A percentile compares a stretch with the other conserved stretches of the same genome.
phyloP scores from a whole-genome alignment of 1,140 invertebrate genomes.

The Camponotus floridanus region DNA sequence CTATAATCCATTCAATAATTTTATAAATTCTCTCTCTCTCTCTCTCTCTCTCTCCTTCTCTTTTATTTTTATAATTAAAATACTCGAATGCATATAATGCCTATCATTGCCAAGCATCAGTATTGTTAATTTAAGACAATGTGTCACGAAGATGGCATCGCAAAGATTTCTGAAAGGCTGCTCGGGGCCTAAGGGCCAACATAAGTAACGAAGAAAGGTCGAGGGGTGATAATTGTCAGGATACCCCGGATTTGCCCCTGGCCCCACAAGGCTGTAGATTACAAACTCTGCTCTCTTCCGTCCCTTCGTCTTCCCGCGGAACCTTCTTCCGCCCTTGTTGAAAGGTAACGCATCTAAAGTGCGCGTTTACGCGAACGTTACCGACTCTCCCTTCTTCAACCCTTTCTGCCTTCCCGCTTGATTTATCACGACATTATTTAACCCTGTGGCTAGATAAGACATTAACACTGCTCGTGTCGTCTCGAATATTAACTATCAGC shows the following conservation, averaged over 20 bases:
- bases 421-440: slow-evolving; percentile 71
- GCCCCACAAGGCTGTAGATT: slow-evolving; percentile 70
- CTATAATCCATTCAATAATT: too few species aligned
- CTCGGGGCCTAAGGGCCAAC: slow-evolving; percentile 45
- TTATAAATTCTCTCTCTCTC: too few species aligned
- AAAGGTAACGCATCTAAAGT: slow-evolving; percentile 50
- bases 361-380: slow-evolving; percentile 56
- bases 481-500: slow-evolving; percentile 35
- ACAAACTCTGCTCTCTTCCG: slow-evolving; percentile 60
- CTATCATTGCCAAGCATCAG: neutral
- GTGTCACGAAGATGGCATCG: slow-evolving; percentile 20
- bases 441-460: slow-evolving; percentile 34
- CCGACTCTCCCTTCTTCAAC: neutral
- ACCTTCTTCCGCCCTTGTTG: slow-evolving; percentile 45
- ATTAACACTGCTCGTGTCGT: slow-evolving; percentile 40
- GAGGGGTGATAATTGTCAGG: slow-evolving; percentile 77
- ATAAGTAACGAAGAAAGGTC: slow-evolving; percentile 72
- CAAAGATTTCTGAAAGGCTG: slow-evolving; percentile 64
- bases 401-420: slow-evolving; percentile 34
- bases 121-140: neutral
- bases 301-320: slow-evolving; percentile 28
- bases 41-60: too few species aligned
- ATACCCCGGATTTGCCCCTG: slow-evolving; percentile 71
- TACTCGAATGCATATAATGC: neutral
- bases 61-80: neutral